Evolutionary conservation across 2,888 invertebrate genomes (phyloP), one percentile per base, ranked within the genome.

Genomic region (Mimachlamys varia): DNA sequence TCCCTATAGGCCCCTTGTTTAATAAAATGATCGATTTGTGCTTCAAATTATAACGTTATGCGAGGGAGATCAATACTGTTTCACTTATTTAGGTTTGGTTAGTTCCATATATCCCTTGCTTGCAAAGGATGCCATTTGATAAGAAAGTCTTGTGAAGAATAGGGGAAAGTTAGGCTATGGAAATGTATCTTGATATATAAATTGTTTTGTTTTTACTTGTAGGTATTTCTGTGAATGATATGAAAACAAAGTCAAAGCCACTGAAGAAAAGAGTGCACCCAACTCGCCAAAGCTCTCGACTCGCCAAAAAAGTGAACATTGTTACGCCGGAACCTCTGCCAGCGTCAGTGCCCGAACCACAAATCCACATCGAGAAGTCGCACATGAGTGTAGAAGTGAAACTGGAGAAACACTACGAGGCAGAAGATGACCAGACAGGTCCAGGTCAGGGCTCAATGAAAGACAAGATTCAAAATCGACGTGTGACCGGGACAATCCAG

Each of bases 261-360:
- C 76, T 76, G 76, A 76, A 76, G 33, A 76, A 76, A 76, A 76
- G 76, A 33, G 27, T 76, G 76, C 76, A 76, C 33, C 76, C 76
- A 76, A 76, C 76, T 33, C 76, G 76, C 13, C 76, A 76, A 76
- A 76, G 76, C 33, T 33, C 76, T 27, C 27, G 76, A 76, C 7
- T 76, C 15, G 76, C 76, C 15, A 4, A 76, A 76, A 76, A 76
- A 27, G 33, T 3, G 33, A 76, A 33, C 33, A 33, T 33, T 27
- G 33, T 13, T 15, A 27, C 13, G 76, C 33, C 76, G 7, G 76
- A 76, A 27, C 27, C 33, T 33, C 33, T 5, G 33, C 76, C 27
- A 1, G 33, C 27, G 33, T 12, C 33, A 33, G 27, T 7, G 2
- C 3, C 33, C 3, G 3, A 76, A 22, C 7, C 76, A 76, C 27